Conservation (phyloP, 2,113 vertebrate genomes). For the Danionella cerebrum region DNA sequence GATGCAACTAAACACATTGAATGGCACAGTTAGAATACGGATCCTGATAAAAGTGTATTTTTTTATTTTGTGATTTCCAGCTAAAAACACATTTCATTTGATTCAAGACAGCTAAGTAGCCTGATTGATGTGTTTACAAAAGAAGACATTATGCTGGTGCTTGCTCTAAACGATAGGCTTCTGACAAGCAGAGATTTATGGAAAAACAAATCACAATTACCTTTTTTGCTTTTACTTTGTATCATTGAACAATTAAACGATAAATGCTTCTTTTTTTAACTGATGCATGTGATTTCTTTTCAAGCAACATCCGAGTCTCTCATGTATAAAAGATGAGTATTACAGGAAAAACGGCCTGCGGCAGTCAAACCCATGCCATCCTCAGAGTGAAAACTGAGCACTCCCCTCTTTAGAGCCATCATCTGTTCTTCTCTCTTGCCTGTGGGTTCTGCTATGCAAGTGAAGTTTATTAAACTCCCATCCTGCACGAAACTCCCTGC, state of each 20-base stretch:
- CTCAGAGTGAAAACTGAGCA: neutral
- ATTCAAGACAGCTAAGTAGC: too few species aligned
- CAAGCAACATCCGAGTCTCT: neutral
- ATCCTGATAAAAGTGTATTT: too few species aligned
- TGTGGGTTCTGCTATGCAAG: slow-evolving; percentile 2
- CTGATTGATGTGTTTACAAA: too few species aligned
- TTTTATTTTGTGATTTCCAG: too few species aligned
- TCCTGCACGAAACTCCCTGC: slow-evolving; percentile 8
- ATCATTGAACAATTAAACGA: too few species aligned
- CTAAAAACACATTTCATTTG: too few species aligned
- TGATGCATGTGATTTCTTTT: neutral
- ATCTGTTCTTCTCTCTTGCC: neutral
- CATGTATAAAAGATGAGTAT: slow-evolving; percentile 14
- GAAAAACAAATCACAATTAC: too few species aligned
- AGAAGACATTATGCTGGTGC: too few species aligned
- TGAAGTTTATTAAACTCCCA: slow-evolving; percentile 17
- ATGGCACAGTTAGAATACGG: too few species aligned
- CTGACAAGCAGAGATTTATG: too few species aligned
- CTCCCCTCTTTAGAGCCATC: neutral
- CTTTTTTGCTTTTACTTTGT: too few species aligned
- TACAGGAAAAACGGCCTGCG: neutral
- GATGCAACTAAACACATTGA: neutral
- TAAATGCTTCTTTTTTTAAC: slow-evolving; percentile 3
- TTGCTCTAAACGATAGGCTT: too few species aligned
- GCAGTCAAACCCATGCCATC: slow-evolving; percentile 1